A percentile compares a stretch with the other conserved stretches of the same genome.
These are phyloP conservation scores for Parambassis ranga DNA, from an alignment of 2,797 vertebrate species.

Conservation along the genomic window DNA sequence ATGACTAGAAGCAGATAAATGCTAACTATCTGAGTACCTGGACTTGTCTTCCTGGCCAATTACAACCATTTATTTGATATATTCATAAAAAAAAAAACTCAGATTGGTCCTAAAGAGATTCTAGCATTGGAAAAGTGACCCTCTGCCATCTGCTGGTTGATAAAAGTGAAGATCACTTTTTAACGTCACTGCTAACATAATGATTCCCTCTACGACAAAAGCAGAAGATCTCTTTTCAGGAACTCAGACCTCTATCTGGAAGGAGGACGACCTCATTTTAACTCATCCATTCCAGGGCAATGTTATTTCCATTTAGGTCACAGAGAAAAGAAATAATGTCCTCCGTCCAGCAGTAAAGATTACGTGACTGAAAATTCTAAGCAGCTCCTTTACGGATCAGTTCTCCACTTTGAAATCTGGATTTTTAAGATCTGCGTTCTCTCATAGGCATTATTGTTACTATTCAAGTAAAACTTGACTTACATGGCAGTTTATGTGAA, in stretches of 20 bases:
- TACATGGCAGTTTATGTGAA: no score
- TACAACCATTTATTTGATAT: no score
- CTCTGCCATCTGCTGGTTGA: not conserved
- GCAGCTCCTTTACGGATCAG: not conserved
- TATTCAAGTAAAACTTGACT: no score
- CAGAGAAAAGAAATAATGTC: conserved; percentile 51
- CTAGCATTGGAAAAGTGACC: no score
- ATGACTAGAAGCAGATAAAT: no score
- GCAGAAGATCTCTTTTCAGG: conserved; percentile 22
- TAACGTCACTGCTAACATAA: not conserved
- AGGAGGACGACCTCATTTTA: conserved; percentile 36
- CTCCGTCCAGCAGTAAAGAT: conserved; percentile 35
- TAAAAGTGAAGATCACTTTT: not conserved
- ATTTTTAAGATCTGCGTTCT: no score
- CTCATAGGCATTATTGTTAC: no score
- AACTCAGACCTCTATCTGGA: conserved; percentile 26
- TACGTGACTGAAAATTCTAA: conserved; percentile 8
- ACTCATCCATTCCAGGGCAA: conserved; percentile 47
- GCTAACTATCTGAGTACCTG: no score
- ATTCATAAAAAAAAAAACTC: no score
- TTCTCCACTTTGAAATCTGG: conserved; percentile 8
- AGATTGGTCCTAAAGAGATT: no score
- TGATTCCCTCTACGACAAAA: not conserved
- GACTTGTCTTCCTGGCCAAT: no score
- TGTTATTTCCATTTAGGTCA: conserved; percentile 70